Base-by-base conservation (phyloP, 1,140 invertebrate species). In the Listronotus oregonensis region DNA sequence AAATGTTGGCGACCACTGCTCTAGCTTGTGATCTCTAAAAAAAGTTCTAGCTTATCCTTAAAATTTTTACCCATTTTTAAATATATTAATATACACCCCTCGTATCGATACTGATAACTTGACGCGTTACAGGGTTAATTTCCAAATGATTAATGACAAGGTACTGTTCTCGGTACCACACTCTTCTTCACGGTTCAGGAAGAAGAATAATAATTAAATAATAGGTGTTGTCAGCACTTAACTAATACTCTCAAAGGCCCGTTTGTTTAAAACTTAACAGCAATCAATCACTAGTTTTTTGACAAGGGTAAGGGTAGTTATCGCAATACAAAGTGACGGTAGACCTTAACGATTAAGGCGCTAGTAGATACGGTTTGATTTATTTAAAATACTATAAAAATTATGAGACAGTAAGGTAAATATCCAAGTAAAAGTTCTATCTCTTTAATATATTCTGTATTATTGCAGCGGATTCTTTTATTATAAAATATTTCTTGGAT, bases 211-310 rank as follows among this genome's bases (percentile, higher is more conserved):
- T 40, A 64, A 64, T 64, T 64, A 64, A 57, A 64, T 64, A 64
- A 64, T 64, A 57, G 62, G 52, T 57, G 62, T 64, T 64, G 62
- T 64, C 62, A 64, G 62, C 62, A 57, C 62, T 64, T 64, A 57
- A 64, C 62, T 64, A 64, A 64, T 64, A 58, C 54, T 57, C 47
- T 64, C 62, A 64, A 64, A 64, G 51, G 62, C 46, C 47, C 62
- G 62, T 64, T 64, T 64, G 62, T 64, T 56, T 64, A 40, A 49
- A 64, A 63, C 37, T 57, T 47, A 58, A 27, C 43, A 49, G 54
- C 55, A 52, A 64, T 64, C 62, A 56, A 64, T 64, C 62, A 64
- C 50, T 14, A 15, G 21, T 44, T 40, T 27, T 49, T 39, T 64
- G 61, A 64, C 61, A 64, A 49, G 40, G 42, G 12, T 12, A 21